Evolutionary conservation across 2,888 invertebrate species (phyloP).

Genomic region (Nasonovia ribisnigri): DNA sequence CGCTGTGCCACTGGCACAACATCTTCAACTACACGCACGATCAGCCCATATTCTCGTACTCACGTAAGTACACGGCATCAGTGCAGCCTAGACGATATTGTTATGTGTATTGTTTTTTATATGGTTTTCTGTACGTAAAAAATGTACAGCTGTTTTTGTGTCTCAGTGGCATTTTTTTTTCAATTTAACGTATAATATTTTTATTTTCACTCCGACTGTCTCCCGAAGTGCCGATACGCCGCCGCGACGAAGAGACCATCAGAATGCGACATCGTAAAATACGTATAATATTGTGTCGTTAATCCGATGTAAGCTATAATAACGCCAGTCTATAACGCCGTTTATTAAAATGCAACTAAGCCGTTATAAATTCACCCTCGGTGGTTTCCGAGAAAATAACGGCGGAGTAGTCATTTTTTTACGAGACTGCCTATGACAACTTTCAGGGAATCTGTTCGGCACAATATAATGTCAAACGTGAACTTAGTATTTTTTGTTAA

Average conservation of each 20-base stretch:
- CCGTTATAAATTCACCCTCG: background rate
- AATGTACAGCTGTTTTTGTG: background rate
- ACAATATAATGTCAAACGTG: background rate
- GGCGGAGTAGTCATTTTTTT: background rate
- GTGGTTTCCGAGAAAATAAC: background rate
- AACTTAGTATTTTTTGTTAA: background rate
- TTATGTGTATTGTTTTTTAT: background rate
- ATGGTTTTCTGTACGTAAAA: background rate
- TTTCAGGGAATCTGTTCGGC: background rate
- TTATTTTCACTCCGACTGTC: background rate
- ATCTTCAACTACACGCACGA: slow-evolving; percentile 86
- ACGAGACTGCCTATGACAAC: background rate
- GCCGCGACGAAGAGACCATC: background rate
- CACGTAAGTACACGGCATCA: slow-evolving; percentile 75
- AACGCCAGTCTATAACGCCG: background rate
- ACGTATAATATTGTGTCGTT: background rate
- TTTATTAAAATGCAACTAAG: background rate
- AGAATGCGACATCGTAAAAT: background rate
- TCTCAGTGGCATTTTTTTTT: background rate
- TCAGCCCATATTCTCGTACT: slow-evolving; percentile 86
- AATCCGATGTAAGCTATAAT: background rate
- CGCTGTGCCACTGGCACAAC: slow-evolving; percentile 86
- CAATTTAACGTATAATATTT: background rate
- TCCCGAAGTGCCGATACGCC: background rate
- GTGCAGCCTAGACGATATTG: background rate